Evolutionary conservation across 2,113 vertebrate genomes (phyloP), one percentile per base, ranked within the genome.

Genomic region (Thermophis baileyi): DNA sequence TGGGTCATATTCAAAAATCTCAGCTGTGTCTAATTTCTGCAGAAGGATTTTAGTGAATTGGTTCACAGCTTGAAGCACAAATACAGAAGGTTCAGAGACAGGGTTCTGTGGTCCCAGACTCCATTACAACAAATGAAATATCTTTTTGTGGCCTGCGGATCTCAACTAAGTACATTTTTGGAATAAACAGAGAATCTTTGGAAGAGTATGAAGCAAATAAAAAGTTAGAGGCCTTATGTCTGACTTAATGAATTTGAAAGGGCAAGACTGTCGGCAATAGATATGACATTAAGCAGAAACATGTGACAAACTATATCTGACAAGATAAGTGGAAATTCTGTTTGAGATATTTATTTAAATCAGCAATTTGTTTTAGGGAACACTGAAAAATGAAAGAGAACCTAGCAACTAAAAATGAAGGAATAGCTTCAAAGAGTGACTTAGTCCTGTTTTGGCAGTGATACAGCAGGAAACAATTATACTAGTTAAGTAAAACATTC

Each of bases 191-290:
- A 53, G 20, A 53, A 54, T 46, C 55, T 89, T 60, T 53, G 30
- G 47, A 40, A 92, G 40, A 86, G 20, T 69, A 20, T 16, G 18
- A 86, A 86, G 53, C 87, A 93, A 63, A 94, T 63, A 44, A 69
- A 89, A 86, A 92, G 53, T 51, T 86, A 93, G 46, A 85, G 10
- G 87, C 81, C 14, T 40, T 85, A 44, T 86, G n/a, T 53, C 74
- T 86, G 54, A 46, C 86, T 93, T 91, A 89, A 91, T 91, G n/a
- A 93, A 50, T 89, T 85, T 89, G 55, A 91, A 91, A 50, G 93
- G 53, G 53, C 74, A 89, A 24, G 74, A 53, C 30, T 50, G 18
- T 74, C 0, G 22, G 47, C 89, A 91, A 94, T 47, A 40, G 74
- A 86, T 20, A 46, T 89, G 93, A n/a, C 87, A 89, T 89, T 91